Conservation (phyloP, 92 coral and sea anemone genomes). For the Epizoanthus illoricatus region DNA sequence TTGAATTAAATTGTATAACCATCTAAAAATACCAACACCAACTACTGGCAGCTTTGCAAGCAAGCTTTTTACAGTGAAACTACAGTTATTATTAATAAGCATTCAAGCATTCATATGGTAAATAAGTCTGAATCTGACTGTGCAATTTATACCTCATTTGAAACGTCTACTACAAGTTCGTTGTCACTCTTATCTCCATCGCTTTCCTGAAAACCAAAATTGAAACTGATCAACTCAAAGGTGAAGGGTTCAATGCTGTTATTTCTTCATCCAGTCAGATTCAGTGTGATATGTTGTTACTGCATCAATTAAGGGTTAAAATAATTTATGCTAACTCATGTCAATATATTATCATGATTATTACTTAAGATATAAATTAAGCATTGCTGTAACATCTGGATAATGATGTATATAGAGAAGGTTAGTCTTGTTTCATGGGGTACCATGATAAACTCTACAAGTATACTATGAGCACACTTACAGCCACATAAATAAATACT, state of each 20-base stretch:
- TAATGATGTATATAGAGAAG: not conserved
- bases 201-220: slow-evolving; percentile 76
- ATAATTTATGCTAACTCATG: not conserved
- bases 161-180: slow-evolving; percentile 95
- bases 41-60: not conserved
- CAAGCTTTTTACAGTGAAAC: not conserved
- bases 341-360: not conserved
- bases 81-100: slow-evolving; percentile 2
- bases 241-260: not conserved
- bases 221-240: not conserved
- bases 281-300: not conserved
- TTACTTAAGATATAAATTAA: not conserved
- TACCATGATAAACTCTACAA: no score
- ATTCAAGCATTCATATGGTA: not conserved
- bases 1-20: not conserved
- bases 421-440: not conserved
- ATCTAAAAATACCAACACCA: not conserved
- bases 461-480: no score
- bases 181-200: slow-evolving; percentile 98
- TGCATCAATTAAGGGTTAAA: not conserved
- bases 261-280: slow-evolving; percentile 1
- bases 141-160: slow-evolving; percentile 65
- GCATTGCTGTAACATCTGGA: not conserved
- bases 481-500: no score
- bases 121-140: not conserved